Conservation (phyloP, 1,140 invertebrate species). For the Drosophila sechellia region DNA sequence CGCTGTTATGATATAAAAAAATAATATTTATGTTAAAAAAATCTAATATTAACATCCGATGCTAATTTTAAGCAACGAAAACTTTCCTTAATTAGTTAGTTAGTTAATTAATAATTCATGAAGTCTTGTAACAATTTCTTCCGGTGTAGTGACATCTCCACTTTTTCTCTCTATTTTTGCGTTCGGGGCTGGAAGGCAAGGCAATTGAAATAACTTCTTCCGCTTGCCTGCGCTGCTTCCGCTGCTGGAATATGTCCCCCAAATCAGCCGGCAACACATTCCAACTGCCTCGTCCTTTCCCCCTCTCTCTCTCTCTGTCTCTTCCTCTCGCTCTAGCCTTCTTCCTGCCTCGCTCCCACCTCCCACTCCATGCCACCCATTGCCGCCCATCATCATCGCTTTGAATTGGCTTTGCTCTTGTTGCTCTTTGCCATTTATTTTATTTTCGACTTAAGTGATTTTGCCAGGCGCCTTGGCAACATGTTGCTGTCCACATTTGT, state of each 20-base stretch:
- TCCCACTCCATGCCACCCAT: not conserved
- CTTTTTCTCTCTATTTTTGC: conserved; percentile 2
- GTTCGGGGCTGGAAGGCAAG: conserved; percentile 46
- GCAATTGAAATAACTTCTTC: conserved; percentile 82
- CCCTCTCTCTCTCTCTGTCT: not conserved
- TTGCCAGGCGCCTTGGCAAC: conserved; percentile 55
- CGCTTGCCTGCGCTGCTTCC: conserved; percentile 78
- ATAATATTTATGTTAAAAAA: no score
- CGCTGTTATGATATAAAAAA: no score
- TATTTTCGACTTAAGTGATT: conserved; percentile 74
- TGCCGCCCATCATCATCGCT: conserved; percentile 30
- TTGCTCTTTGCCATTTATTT: conserved; percentile 66
- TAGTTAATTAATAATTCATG: no score
- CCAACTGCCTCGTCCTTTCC: not conserved
- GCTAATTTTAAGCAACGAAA: no score
- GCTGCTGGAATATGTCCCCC: conserved; percentile 79
- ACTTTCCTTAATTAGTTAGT: no score
- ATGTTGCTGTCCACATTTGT: conserved; percentile 58
- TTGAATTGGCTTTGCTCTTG: conserved; percentile 67
- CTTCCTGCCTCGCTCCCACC: conserved; percentile 2
- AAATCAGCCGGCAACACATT: conserved; percentile 43
- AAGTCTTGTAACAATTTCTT: not conserved
- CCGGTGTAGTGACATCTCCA: conserved; percentile 2
- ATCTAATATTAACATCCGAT: no score
- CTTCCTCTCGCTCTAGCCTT: not conserved